phyloP scores from a whole-genome alignment of 2,888 invertebrate genomes.

The Caradrina clavipalpis region DNA sequence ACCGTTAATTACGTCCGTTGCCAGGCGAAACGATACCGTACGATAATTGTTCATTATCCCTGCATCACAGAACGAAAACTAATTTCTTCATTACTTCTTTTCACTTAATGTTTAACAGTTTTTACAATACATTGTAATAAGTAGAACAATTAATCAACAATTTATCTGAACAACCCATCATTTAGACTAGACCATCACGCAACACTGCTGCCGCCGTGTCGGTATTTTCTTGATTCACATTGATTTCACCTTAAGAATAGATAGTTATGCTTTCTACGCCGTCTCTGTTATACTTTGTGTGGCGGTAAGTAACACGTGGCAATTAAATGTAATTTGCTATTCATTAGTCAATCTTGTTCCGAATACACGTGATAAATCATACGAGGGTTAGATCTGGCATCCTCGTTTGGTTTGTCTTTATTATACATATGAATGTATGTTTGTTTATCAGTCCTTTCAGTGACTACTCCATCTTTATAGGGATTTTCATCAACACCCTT shows the following conservation, averaged over 20 bases:
- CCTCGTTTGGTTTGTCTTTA: conserved; percentile 19
- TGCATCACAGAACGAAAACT: conserved; percentile 27
- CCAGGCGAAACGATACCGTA: conserved; percentile 7
- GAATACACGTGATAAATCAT: conserved; percentile 33
- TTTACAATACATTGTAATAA: conserved; percentile 31
- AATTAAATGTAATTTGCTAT: conserved; percentile 60
- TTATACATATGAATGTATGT: neutral
- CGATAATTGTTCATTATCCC: conserved; percentile 28
- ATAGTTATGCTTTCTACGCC: conserved; percentile 80
- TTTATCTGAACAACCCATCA: conserved; percentile 58
- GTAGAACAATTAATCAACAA: conserved; percentile 62
- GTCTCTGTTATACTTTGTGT: conserved; percentile 60
- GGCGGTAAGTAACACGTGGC: conserved; percentile 50
- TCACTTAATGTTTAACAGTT: conserved; percentile 36
- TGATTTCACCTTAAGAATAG: conserved; percentile 80
- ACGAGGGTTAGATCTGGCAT: conserved; percentile 13
- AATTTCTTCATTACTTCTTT: conserved; percentile 30
- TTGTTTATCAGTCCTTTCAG: conserved; percentile 35
- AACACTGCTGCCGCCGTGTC: conserved; percentile 67
- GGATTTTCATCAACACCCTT: conserved; percentile 34
- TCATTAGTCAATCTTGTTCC: conserved; percentile 47
- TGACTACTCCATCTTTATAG: conserved; percentile 27
- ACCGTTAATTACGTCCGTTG: conserved; percentile 28
- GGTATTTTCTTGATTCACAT: conserved; percentile 73
- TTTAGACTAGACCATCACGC: conserved; percentile 74